A percentile compares a stretch with the other conserved stretches of the same genome.
Conservation (phyloP, 2,888 invertebrate genomes). For the Timema podura region DNA sequence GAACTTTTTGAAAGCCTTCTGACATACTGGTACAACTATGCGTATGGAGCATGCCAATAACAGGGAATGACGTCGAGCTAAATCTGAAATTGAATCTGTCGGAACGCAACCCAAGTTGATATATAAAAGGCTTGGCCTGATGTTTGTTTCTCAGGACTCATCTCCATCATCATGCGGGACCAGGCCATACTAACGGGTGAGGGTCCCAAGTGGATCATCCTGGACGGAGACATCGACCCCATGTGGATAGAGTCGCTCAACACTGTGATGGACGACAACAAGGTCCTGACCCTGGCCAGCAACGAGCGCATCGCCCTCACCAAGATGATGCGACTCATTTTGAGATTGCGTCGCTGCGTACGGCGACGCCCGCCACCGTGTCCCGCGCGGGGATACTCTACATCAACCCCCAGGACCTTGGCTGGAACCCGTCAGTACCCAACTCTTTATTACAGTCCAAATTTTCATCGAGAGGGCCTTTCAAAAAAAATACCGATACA, state of each 20-base stretch:
- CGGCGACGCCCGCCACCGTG: slow-evolving; percentile 94
- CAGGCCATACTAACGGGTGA: slow-evolving; percentile 84
- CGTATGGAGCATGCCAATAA: background rate
- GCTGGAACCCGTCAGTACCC: slow-evolving; percentile 82
- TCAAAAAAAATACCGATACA: too few species aligned
- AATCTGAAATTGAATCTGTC: background rate
- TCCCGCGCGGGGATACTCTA: slow-evolving; percentile 92
- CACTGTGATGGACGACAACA: slow-evolving; percentile 97
- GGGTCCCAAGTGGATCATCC: slow-evolving; percentile 89
- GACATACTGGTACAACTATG: too few species aligned
- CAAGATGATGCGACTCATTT: slow-evolving; percentile 83
- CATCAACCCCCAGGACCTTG: slow-evolving; percentile 89
- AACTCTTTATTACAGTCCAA: background rate
- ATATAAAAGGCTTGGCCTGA: background rate
- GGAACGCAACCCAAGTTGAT: background rate
- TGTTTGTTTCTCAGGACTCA: slow-evolving; percentile 59
- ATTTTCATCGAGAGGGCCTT: too few species aligned
- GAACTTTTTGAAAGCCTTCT: too few species aligned
- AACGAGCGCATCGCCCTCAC: slow-evolving; percentile 92
- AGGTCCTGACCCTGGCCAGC: slow-evolving; percentile 88
- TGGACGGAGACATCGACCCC: slow-evolving; percentile 95
- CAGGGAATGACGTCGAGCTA: background rate
- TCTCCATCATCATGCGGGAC: slow-evolving; percentile 90
- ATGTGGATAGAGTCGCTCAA: slow-evolving; percentile 98
- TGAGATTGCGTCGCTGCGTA: slow-evolving; percentile 84